Base-by-base conservation (phyloP, 1,140 invertebrate genomes). In the Zaprionus africanus region DNA sequence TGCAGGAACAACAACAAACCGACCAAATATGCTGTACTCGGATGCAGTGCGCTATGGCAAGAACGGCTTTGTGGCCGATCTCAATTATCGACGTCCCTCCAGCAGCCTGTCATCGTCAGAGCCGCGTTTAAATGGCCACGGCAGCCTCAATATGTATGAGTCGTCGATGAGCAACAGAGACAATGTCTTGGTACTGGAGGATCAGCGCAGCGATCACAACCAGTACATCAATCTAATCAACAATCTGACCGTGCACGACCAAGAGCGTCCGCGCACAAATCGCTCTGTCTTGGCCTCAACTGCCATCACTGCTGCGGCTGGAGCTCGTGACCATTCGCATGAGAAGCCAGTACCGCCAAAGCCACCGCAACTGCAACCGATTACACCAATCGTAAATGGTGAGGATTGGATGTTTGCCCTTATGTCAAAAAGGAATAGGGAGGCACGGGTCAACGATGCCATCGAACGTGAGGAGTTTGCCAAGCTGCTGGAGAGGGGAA, bases 1-100 rank as follows among this genome's bases (percentile, higher is more conserved):
- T 13, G 36, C 41, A 46, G 41, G 6, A 17, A n/a, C 41, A 46
- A n/a, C 6, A 46, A 17, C n/a, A 17, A 46, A 46, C 41, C 63
- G 71, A 4, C 66, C 66, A 4, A 54, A 62, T 19, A 7, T 85
- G 24, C 49, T 80, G 1, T 87, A 83, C 31, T 81, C 83, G 0
- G 83, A 87, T 38, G 83, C 85, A 3, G 63, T 87, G 19, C 83
- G 83, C 5, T 59, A 65, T 22, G 81, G 81, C 17, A 68, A 64
- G 36, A 88, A 84, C n/a, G 85, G 85, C 2, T 78, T 57, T 49
- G 15, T 4, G 1, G 15, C 7, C 2, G 72, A 83, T n/a, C 28
- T 64, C 12, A 65, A 65, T 7, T 70, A 54, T 59, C 26, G 36
- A 51, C 63, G 69, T 41, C 63, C 75, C n/a, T 64, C 75, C 31